Evolutionary conservation across 2,113 vertebrate species (phyloP).

Genomic region (Potamarius usumacintae): DNA sequence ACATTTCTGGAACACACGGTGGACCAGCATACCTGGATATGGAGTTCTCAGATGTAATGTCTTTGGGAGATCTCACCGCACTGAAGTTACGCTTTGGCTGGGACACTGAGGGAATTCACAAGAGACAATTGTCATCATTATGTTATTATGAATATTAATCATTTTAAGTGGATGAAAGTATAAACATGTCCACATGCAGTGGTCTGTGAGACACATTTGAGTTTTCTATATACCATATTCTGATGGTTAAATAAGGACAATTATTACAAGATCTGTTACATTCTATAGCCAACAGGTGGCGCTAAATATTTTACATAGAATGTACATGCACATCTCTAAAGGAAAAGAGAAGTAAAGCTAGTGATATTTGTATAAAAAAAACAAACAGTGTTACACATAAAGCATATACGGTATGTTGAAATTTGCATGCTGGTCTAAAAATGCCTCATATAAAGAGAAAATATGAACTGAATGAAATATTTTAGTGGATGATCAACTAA

Average conservation of each 20-base stretch:
- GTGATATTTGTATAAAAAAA: neutral
- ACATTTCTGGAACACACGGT: neutral
- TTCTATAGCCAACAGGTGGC: neutral
- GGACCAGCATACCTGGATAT: conserved; percentile 81
- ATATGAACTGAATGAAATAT: neutral
- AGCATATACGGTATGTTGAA: neutral
- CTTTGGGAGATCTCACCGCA: conserved; percentile 87
- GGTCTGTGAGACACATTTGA: neutral
- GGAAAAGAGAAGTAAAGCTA: conserved; percentile 3
- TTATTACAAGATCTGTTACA: neutral
- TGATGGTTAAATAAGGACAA: neutral
- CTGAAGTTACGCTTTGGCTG: conserved; percentile 90
- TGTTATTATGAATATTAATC: neutral
- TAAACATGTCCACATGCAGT: neutral
- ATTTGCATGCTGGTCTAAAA: neutral
- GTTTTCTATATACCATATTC: neutral
- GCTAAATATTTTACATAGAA: conserved; percentile 2
- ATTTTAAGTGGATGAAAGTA: neutral
- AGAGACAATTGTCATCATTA: conserved; percentile 1
- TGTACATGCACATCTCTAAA: neutral
- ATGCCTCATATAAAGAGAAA: neutral
- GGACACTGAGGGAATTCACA: conserved; percentile 73
- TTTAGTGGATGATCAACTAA: neutral
- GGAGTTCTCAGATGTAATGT: conserved; percentile 90
- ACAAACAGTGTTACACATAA: neutral